These are phyloP conservation scores for Eospalax fontanierii DNA, from an alignment of 2,797 vertebrate genomes.

Conservation along the genomic window DNA sequence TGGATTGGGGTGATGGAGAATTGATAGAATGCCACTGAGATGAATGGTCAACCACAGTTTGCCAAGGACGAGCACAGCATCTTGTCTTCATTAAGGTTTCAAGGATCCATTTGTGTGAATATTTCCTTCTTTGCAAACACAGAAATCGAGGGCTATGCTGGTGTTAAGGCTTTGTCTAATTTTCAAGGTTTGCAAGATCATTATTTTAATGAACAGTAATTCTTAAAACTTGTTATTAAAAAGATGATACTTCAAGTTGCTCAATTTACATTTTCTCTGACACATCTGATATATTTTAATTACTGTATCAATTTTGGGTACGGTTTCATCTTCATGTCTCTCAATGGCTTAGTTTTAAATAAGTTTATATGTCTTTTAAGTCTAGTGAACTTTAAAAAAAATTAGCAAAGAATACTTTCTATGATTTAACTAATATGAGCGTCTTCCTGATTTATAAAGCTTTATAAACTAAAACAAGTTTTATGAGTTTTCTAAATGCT, in stretches of 20 bases:
- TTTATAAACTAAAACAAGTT: not conserved
- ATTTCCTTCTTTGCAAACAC: not conserved
- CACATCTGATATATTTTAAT: slow-evolving; percentile 42
- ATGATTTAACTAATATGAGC: not conserved
- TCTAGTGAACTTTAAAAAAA: not conserved
- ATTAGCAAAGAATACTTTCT: slow-evolving; percentile 12
- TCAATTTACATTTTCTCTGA: slow-evolving; percentile 34
- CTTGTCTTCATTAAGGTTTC: slow-evolving; percentile 77
- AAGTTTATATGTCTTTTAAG: not conserved
- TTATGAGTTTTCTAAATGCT: not conserved
- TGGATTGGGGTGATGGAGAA: slow-evolving; percentile 68
- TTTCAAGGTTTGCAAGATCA: slow-evolving; percentile 44
- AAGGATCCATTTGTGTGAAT: slow-evolving; percentile 62
- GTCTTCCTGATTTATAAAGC: not conserved
- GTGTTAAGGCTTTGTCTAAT: slow-evolving; percentile 26
- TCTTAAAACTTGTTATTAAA: not conserved
- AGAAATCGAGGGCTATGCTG: not conserved
- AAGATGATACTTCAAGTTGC: not conserved
- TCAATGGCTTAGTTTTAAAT: slow-evolving; percentile 40
- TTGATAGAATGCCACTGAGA: slow-evolving; percentile 74
- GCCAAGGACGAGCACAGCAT: slow-evolving; percentile 71
- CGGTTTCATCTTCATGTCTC: not conserved
- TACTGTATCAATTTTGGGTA: slow-evolving; percentile 43
- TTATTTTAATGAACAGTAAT: slow-evolving; percentile 28
- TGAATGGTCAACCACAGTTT: slow-evolving; percentile 72